Percentiles rank a stretch among this genome's conserved stretches.
phyloP scores from a whole-genome alignment of 2,113 vertebrate species.

The Columba livia region DNA sequence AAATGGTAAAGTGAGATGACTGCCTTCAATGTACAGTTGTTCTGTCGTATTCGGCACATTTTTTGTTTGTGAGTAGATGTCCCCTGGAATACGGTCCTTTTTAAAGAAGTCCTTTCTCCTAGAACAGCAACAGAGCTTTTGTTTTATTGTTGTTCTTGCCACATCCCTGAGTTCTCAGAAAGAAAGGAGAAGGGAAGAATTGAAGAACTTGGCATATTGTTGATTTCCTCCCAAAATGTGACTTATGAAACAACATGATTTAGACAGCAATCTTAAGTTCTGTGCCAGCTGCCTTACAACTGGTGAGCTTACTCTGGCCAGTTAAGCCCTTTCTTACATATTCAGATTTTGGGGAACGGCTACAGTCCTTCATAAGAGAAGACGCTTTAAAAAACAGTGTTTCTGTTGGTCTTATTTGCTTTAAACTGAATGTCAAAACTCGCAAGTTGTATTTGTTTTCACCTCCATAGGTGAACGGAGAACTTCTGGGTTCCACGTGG shows the following conservation, averaged over 20 bases:
- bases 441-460: neutral
- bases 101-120: neutral
- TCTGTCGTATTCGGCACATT: neutral
- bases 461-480: neutral
- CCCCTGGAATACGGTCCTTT: neutral
- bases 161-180: constrained; percentile 6
- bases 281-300: neutral
- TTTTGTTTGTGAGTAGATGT: neutral
- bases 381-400: neutral
- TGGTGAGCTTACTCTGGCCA: neutral
- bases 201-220: constrained; percentile 21
- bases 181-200: neutral
- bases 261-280: neutral
- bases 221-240: constrained; percentile 4
- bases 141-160: neutral
- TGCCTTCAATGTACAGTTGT: neutral
- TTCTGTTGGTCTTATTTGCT: neutral
- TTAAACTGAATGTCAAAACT: neutral
- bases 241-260: neutral
- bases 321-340: neutral
- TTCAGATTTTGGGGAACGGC: neutral
- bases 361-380: neutral
- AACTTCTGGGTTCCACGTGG: neutral
- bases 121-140: neutral
- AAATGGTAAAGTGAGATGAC: neutral